These are phyloP conservation scores for Anarhynchus alexandrinus DNA, from an alignment of 2,113 vertebrate genomes.

Conservation along the genomic window DNA sequence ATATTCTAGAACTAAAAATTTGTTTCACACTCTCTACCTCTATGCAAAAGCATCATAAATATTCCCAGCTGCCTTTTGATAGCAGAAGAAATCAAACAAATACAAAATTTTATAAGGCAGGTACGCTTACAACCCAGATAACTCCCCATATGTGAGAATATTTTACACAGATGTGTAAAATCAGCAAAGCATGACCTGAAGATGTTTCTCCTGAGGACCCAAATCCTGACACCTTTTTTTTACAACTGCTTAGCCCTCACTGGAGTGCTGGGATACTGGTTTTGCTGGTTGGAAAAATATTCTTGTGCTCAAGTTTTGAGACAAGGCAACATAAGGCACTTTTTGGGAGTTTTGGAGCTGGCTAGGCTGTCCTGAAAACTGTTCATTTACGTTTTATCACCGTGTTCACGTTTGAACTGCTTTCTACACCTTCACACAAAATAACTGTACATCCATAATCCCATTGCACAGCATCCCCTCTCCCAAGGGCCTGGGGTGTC, in stretches of 20 bases:
- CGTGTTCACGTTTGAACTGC: background rate
- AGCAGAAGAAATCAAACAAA: background rate
- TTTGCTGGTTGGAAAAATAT: background rate
- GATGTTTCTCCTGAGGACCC: background rate
- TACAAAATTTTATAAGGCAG: background rate
- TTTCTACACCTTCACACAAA: background rate
- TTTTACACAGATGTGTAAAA: background rate
- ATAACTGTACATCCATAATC: background rate
- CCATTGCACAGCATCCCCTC: background rate
- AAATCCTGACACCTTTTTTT: background rate
- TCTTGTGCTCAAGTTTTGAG: background rate
- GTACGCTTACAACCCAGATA: background rate
- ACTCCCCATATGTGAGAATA: background rate
- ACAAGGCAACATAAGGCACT: background rate
- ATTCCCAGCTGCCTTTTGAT: background rate
- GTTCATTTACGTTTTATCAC: background rate
- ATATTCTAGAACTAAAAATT: background rate
- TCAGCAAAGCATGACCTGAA: background rate
- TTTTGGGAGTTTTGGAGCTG: background rate
- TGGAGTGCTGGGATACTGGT: background rate
- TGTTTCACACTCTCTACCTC: background rate
- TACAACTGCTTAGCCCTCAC: background rate
- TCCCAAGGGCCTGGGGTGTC: background rate
- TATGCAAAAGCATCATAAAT: background rate
- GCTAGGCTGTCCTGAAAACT: background rate